Evolutionary conservation across 2,797 vertebrate genomes (phyloP).

Genomic region (Microhierax caerulescens): DNA sequence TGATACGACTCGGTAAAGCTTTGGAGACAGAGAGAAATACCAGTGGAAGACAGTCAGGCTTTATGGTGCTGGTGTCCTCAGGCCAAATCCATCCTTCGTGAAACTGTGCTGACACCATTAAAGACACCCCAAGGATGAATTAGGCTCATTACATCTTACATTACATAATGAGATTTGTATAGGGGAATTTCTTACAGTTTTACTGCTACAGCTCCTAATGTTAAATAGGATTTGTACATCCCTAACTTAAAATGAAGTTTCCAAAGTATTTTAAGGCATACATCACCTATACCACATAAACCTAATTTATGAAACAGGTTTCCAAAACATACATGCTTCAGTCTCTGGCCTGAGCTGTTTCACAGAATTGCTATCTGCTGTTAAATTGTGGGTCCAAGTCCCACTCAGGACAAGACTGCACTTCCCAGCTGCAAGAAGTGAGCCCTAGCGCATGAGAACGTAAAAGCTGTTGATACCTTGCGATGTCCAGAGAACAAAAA

Average conservation of each 20-base stretch:
- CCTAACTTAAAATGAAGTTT: conserved; percentile 19
- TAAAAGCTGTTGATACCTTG: background rate
- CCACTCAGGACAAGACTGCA: background rate
- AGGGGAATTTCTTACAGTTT: background rate
- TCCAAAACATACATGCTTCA: background rate
- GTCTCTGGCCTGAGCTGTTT: background rate
- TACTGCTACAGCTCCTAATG: background rate
- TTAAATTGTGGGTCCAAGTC: background rate
- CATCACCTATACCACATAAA: background rate
- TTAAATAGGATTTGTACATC: background rate
- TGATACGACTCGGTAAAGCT: background rate
- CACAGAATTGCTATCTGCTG: background rate
- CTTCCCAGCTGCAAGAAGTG: background rate
- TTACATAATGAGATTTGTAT: conserved; percentile 13
- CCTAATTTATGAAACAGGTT: background rate
- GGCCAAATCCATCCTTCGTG: background rate
- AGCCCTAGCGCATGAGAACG: background rate
- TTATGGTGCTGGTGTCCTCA: conserved; percentile 10
- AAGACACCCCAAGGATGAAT: conserved; percentile 38
- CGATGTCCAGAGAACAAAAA: background rate
- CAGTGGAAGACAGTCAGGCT: background rate
- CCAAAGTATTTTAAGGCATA: background rate
- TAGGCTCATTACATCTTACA: conserved; percentile 7
- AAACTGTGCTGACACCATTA: conserved; percentile 11
- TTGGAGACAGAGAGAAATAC: background rate